A percentile compares a stretch with the other conserved stretches of the same genome.
These are phyloP conservation scores for Torymus tubicola DNA, from an alignment of 2,888 invertebrate species.

Conservation along the genomic window DNA sequence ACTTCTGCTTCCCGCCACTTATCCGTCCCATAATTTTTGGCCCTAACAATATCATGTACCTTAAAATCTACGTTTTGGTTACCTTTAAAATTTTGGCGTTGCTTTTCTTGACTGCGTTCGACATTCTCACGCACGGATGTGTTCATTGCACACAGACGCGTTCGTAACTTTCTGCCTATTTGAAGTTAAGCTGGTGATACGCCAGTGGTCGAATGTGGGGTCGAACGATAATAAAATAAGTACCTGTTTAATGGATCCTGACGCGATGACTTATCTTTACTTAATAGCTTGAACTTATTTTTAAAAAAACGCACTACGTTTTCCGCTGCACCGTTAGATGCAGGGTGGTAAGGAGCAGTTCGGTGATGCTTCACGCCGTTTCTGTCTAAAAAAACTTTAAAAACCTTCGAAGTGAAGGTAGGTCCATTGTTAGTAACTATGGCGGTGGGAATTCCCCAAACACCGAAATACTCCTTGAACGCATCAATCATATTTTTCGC, in stretches of 20 bases:
- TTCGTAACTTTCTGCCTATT: neutral
- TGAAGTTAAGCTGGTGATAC: conserved; percentile 9
- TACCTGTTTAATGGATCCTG: neutral
- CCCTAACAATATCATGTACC: too few species aligned
- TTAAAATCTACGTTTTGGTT: too few species aligned
- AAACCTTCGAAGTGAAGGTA: conserved; percentile 24
- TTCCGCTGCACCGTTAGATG: conserved; percentile 14
- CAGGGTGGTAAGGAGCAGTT: neutral
- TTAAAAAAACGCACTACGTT: conserved; percentile 16
- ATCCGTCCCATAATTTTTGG: too few species aligned
- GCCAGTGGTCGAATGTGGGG: conserved; percentile 38
- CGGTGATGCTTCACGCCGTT: neutral
- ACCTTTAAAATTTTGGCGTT: too few species aligned
- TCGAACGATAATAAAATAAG: neutral
- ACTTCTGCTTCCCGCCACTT: too few species aligned
- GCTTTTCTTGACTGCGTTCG: too few species aligned
- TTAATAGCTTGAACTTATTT: conserved; percentile 46
- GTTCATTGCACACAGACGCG: neutral
- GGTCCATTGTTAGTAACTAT: conserved; percentile 57
- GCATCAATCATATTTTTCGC: conserved; percentile 52
- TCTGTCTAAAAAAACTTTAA: conserved; percentile 46
- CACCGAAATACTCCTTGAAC: conserved; percentile 56
- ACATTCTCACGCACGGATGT: too few species aligned
- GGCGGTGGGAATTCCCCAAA: conserved; percentile 58
- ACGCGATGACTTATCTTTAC: neutral